Base-by-base conservation (phyloP, 2,113 vertebrate species). In the Orcinus orca region DNA sequence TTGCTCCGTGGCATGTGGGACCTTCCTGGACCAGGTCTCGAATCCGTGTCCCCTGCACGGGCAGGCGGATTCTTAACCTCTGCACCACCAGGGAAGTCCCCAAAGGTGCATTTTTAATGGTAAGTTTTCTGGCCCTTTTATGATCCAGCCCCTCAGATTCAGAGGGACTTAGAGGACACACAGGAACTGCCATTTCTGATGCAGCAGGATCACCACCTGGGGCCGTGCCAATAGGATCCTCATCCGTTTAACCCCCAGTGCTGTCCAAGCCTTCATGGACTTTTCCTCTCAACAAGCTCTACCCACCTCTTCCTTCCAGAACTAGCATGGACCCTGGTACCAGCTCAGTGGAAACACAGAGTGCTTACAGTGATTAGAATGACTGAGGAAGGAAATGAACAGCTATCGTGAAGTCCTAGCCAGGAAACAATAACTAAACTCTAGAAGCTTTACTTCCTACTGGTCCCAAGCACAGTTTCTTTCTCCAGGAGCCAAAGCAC, bases 81-180 rank as follows among this genome's bases (percentile, higher is more conserved):
- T 11, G 60, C 4, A 0, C 25, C 25, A 29, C 9, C 9, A 29
- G 1, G 60, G 60, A 23, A 62, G 10, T 4, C 25, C 23, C 60
- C 12, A 82, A 47, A 62, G 8, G 21, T 41, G 60, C 8, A n/a
- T n/a, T 77, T 33, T 36, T 21, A 74, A 85, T n/a, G 47, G 14
- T n/a, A 15, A 13, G 8, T 67, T 41, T 41, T 77, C 44, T 41
- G 58, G 80, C 18, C 33, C 5, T 8, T 50, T 31, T 10, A 17
- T 1, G 4, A 3, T 20, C 23, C 7, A 7, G 38, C 1, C 2
- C 13, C n/a, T 38, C 18, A 18, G 50, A 81, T 25, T 15, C 1
- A 20, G 33, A 58, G 6, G 53, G 25, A 31, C 14, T 4, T 15
- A 47, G 41, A 76, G 53, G 53, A 21, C 21, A 60, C 23, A 38